A percentile compares a stretch with the other conserved stretches of the same genome.
Conservation (phyloP, 2,888 invertebrate genomes). For the Argyra leucocephala region DNA sequence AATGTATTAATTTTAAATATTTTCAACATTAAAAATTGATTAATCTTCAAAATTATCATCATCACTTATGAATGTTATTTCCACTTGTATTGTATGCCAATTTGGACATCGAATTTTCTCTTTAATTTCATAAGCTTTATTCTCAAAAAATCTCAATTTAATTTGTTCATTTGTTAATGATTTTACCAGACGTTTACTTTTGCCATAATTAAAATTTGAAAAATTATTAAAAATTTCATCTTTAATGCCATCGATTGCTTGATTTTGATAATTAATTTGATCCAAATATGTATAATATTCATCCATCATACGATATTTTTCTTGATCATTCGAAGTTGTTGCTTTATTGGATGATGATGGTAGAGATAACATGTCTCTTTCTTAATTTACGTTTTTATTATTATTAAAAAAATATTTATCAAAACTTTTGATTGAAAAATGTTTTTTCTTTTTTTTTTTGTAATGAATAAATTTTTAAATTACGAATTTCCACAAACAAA, state of each 20-base stretch:
- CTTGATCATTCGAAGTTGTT: not conserved
- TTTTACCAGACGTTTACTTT: not conserved
- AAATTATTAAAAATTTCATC: constrained; percentile 1
- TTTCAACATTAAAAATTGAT: too few relatives aligned
- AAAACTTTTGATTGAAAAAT: too few relatives aligned
- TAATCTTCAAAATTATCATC: not conserved
- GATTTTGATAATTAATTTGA: not conserved
- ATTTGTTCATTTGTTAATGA: not conserved
- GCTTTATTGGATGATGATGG: not conserved
- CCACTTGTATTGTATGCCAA: not conserved
- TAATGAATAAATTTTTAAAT: too few relatives aligned
- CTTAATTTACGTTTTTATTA: too few relatives aligned
- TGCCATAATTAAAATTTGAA: not conserved
- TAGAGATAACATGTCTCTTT: not conserved
- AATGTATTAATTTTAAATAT: too few relatives aligned
- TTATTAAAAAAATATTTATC: too few relatives aligned
- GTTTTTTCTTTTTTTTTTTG: too few relatives aligned
- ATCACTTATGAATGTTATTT: not conserved
- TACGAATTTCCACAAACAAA: too few relatives aligned
- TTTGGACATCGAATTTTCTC: not conserved
- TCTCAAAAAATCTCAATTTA: not conserved
- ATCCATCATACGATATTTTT: not conserved
- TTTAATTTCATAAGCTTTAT: not conserved
- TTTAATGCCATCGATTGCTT: not conserved
- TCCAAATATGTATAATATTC: not conserved